These are phyloP conservation scores for Cephus pulcher DNA, from an alignment of 2,888 invertebrate species.

Conservation along the genomic window DNA sequence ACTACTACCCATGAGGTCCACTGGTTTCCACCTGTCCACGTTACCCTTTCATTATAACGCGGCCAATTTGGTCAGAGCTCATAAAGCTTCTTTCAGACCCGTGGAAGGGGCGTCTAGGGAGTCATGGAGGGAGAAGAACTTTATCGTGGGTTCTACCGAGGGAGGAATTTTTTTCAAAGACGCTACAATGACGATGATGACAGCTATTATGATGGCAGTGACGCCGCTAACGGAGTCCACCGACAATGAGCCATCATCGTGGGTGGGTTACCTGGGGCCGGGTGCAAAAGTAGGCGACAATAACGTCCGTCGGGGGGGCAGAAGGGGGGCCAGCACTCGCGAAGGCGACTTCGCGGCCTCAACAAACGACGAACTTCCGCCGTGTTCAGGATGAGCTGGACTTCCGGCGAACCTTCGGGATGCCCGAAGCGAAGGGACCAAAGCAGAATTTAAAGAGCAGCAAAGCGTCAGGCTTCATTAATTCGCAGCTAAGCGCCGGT, in stretches of 20 bases:
- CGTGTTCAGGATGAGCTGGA: slow-evolving; percentile 25
- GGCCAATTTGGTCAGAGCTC: slow-evolving; percentile 47
- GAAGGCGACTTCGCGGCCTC: slow-evolving; percentile 34
- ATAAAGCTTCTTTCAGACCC: slow-evolving; percentile 49
- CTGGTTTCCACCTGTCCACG: slow-evolving; percentile 37
- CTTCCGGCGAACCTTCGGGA: background rate
- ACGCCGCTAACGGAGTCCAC: background rate
- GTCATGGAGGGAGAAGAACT: slow-evolving; percentile 20
- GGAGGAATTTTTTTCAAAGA: slow-evolving; percentile 2
- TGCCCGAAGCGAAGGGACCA: slow-evolving; percentile 12
- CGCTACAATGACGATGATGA: background rate
- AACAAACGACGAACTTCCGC: slow-evolving; percentile 32
- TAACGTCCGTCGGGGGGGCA: slow-evolving; percentile 34
- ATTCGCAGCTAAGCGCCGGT: background rate
- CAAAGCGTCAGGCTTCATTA: slow-evolving; percentile 8
- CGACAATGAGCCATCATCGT: background rate
- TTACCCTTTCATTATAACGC: slow-evolving; percentile 48
- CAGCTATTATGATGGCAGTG: background rate
- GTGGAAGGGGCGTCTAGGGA: slow-evolving; percentile 33
- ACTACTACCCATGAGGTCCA: slow-evolving; percentile 45
- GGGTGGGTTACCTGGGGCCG: slow-evolving; percentile 31
- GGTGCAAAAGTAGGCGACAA: slow-evolving; percentile 33
- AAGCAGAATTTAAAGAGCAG: slow-evolving; percentile 13
- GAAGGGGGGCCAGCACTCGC: slow-evolving; percentile 39
- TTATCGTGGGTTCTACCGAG: slow-evolving; percentile 1